Conservation (phyloP, 2,888 invertebrate species). For the Phaonia tiefii region DNA sequence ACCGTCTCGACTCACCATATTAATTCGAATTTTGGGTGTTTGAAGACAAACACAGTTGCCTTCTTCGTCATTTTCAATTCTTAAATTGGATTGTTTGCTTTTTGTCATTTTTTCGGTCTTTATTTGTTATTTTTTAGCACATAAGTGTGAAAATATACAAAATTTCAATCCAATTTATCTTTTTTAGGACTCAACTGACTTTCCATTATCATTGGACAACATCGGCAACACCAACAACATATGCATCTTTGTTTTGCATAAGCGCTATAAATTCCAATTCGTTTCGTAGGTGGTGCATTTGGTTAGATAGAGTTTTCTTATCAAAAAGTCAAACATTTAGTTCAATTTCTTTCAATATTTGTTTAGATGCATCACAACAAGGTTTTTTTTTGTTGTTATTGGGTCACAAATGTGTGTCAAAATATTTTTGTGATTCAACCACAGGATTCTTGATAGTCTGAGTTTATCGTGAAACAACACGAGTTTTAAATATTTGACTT, state of each 20-base stretch:
- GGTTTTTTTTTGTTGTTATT: slow-evolving; percentile 25
- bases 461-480: background rate
- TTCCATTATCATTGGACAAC: slow-evolving; percentile 51
- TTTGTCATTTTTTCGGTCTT: background rate
- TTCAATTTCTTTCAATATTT: slow-evolving; percentile 41
- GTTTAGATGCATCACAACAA: slow-evolving; percentile 53
- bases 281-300: slow-evolving; percentile 30
- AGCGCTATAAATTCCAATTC: slow-evolving; percentile 24
- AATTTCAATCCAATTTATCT: slow-evolving; percentile 58
- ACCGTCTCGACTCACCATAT: slow-evolving; percentile 47
- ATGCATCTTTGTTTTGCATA: slow-evolving; percentile 53
- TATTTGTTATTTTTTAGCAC: slow-evolving; percentile 72
- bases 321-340: slow-evolving; percentile 48
- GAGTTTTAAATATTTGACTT: background rate
- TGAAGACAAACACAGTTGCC: slow-evolving; percentile 63
- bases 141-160: slow-evolving; percentile 77
- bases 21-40: slow-evolving; percentile 59
- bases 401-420: slow-evolving; percentile 64
- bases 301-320: slow-evolving; percentile 59
- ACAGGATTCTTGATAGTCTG: slow-evolving; percentile 43
- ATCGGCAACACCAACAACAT: slow-evolving; percentile 54
- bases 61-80: slow-evolving; percentile 40
- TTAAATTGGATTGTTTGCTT: background rate
- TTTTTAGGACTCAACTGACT: slow-evolving; percentile 50
- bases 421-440: slow-evolving; percentile 59